phyloP scores from a whole-genome alignment of 2,113 vertebrate species.

The Pseudorectes ferrugineus region DNA sequence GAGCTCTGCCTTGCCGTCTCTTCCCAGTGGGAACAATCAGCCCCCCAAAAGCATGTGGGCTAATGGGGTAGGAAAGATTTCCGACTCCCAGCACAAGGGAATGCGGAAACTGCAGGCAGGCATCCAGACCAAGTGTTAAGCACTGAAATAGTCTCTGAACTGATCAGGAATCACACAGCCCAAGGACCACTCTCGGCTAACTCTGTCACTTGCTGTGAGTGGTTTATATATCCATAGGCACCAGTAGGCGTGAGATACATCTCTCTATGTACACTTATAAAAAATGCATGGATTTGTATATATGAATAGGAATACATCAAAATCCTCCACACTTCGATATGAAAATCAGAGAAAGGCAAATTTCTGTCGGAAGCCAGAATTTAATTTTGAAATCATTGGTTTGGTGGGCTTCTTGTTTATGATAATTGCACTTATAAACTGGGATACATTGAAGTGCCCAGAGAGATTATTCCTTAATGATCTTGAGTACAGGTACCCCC shows the following conservation, averaged over 20 bases:
- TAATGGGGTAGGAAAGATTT: not conserved
- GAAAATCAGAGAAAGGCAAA: not conserved
- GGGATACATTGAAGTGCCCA: not conserved
- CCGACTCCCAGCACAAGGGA: not conserved
- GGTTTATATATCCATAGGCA: too few species aligned
- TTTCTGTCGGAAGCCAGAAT: not conserved
- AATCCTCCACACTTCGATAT: not conserved
- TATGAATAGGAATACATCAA: not conserved
- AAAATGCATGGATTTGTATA: not conserved
- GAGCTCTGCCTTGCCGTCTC: not conserved
- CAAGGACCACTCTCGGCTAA: not conserved
- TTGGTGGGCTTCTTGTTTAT: not conserved
- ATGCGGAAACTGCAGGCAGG: not conserved
- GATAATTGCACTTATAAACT: not conserved
- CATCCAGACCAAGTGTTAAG: not conserved
- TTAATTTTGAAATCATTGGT: not conserved
- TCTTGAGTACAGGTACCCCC: fast-evolving
- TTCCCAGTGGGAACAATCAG: not conserved
- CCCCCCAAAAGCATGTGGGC: not conserved
- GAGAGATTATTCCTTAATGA: not conserved
- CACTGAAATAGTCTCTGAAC: not conserved
- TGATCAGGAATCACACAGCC: not conserved
- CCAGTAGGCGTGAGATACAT: not conserved
- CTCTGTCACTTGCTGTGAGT: not conserved
- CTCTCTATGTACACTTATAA: not conserved